Base-by-base conservation (phyloP, 2,113 vertebrate species). In the Jaculus jaculus region DNA sequence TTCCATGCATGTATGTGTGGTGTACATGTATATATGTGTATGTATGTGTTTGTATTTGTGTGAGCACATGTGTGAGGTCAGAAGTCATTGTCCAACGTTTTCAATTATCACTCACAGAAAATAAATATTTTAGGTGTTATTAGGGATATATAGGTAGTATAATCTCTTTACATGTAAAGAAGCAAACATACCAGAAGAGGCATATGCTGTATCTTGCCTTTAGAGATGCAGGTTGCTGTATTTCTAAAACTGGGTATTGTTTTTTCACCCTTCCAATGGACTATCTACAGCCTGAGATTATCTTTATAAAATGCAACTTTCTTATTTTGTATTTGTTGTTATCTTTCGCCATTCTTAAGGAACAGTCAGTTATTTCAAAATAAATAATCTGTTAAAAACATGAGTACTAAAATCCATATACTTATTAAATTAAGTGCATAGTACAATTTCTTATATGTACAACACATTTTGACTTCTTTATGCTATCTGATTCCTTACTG, bases 381-480 rank as follows among this genome's bases (percentile, higher is more conserved):
- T 84, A 91, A 91, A 24, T 47, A 84, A 61, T 83, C 78, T 82
- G 23, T 93, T 96, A 42, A 66, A 89, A 88, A 85, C 24, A 12
- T 26, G 42, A 39, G 42, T 86, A 54, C 12, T 85, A 63, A 60
- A 73, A 47, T 75, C 65, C 51, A 71, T 72, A 30, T 69, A 75
- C 39, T 92, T 84, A 83, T 42, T 74, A 65, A 47, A 93, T 47
- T 63, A 87, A 81, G 66, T 37, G 21, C 39, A 69, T 28, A 39
- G 60, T 88, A 66, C 47, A 63, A 88, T 91, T 93, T 89, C 51
- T 79, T 26, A 84, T n/a, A 90, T 92, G 75, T 87, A 93, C 73
- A 93, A 80, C 68, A 69, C 78, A 77, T 91, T 94, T 90, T 82
- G 54, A 95, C 68, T 88, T 89, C 83, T 87, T 87, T 73, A 69